phyloP scores from a whole-genome alignment of 2,888 invertebrate species.

The Drosophila formosana region DNA sequence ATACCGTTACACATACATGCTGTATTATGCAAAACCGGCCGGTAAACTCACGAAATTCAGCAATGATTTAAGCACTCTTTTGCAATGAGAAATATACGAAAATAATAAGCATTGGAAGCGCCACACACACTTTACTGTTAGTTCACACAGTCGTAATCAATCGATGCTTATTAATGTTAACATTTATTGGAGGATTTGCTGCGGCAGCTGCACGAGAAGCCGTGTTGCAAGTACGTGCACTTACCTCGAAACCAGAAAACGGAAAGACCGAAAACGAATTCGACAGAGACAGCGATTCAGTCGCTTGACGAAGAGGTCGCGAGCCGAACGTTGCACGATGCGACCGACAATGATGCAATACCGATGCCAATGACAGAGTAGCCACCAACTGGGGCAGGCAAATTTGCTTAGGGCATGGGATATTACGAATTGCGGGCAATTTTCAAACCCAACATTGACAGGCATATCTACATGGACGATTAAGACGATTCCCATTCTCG shows the following conservation, averaged over 20 bases:
- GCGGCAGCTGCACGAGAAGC: slow-evolving; percentile 66
- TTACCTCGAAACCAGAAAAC: slow-evolving; percentile 85
- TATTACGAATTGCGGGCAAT: slow-evolving; percentile 42
- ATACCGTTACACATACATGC: slow-evolving; percentile 40
- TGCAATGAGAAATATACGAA: slow-evolving; percentile 15
- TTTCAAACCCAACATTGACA: slow-evolving; percentile 36
- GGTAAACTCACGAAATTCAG: slow-evolving; percentile 44
- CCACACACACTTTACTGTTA: slow-evolving; percentile 25
- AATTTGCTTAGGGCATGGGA: slow-evolving; percentile 4
- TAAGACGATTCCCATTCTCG: too few species aligned
- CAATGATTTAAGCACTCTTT: background rate
- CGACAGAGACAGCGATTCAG: slow-evolving; percentile 44
- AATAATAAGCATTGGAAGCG: slow-evolving; percentile 19
- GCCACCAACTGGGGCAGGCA: slow-evolving; percentile 48
- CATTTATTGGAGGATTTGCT: slow-evolving; percentile 73
- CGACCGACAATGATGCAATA: slow-evolving; percentile 48
- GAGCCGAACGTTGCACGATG: slow-evolving; percentile 43
- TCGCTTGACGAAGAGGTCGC: slow-evolving; percentile 43
- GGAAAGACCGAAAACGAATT: slow-evolving; percentile 83
- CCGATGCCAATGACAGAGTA: slow-evolving; percentile 45
- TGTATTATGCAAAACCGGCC: slow-evolving; percentile 76
- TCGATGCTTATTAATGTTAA: slow-evolving; percentile 69
- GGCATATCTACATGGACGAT: background rate
- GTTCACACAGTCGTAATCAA: slow-evolving; percentile 40
- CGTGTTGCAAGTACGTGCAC: slow-evolving; percentile 75